Conservation (phyloP, 1,140 invertebrate genomes). For the Eriosoma lanigerum region DNA sequence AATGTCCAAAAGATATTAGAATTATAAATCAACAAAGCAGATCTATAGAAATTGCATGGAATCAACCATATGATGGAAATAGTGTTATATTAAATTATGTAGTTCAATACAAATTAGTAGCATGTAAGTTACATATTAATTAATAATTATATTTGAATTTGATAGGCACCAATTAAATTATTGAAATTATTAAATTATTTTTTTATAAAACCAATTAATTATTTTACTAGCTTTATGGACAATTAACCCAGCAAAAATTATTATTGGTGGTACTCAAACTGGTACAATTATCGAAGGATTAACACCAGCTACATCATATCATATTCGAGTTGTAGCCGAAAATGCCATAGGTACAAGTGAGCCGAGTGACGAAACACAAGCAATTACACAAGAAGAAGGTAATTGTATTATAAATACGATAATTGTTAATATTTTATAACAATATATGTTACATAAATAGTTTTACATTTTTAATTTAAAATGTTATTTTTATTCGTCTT, state of each 20-base stretch:
- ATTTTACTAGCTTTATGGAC: conserved; percentile 69
- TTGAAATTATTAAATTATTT: too few relatives aligned
- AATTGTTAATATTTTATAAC: background rate
- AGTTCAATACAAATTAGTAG: conserved; percentile 80
- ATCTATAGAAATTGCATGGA: conserved; percentile 80
- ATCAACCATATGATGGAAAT: conserved; percentile 81
- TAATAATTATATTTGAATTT: conserved; percentile 18
- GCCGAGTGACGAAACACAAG: conserved; percentile 79
- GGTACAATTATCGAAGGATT: conserved; percentile 77
- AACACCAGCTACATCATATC: conserved; percentile 84
- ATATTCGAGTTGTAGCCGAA: conserved; percentile 84
- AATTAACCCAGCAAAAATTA: conserved; percentile 74
- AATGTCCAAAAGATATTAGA: conserved; percentile 80
- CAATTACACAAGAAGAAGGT: conserved; percentile 82
- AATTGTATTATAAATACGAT: conserved; percentile 53
- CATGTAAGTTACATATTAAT: conserved; percentile 63
- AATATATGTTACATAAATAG: background rate
- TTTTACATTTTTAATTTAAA: background rate
- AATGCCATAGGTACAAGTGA: conserved; percentile 84
- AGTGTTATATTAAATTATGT: conserved; percentile 84
- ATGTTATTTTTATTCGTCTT: too few relatives aligned
- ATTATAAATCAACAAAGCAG: conserved; percentile 80
- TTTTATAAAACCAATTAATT: too few relatives aligned
- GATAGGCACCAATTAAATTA: too few relatives aligned
- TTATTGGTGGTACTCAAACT: conserved; percentile 75